Evolutionary conservation across 2,888 invertebrate species (phyloP), one percentile per base, ranked within the genome.

Genomic region (Strigamia crassipes): DNA sequence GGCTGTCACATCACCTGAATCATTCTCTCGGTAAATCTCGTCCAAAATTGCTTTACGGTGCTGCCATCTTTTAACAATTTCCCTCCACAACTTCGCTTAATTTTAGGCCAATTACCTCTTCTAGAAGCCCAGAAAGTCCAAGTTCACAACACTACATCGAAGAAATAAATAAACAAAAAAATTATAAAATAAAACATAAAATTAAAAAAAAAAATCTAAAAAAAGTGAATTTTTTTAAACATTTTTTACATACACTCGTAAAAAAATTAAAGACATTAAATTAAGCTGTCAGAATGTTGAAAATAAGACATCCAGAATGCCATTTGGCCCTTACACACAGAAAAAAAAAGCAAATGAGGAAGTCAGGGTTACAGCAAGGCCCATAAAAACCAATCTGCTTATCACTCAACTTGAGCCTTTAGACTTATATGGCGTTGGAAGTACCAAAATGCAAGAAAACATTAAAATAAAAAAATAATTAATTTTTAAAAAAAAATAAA

Each of bases 351-450:
- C 6, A 15, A 23, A 23, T 66, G 23, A 15, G 23, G 23, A 31
- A 31, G 66, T 23, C 66, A 66, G 66, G 66, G 31, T 51, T 51
- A 51, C n/a, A 51, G 51, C 51, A 51, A 51, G 4, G 51, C 51
- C 23, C 66, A 66, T 66, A 66, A 66, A 66, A 31, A 66, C 66
- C 66, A 66, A 66, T 66, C 6, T 66, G 66, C 27, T 66, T 66
- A 27, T 23, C 66, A 66, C 27, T 66, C 10, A 66, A 27, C 21
- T 13, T 23, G 4, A 31, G 66, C 23, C 27, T 27, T 21, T 61
- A 5, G 34, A 61, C 27, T 66, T 66, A 23, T 10, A 9, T 27
- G 1, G 10, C 9, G 66, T 66, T 66, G 8, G 4, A 6, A 6
- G 46, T 13, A 42, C 4, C 4, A 6, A 42, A 13, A 13, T 42